Base-by-base conservation (phyloP, 2,113 vertebrate species). In the Pterocles orientalis region DNA sequence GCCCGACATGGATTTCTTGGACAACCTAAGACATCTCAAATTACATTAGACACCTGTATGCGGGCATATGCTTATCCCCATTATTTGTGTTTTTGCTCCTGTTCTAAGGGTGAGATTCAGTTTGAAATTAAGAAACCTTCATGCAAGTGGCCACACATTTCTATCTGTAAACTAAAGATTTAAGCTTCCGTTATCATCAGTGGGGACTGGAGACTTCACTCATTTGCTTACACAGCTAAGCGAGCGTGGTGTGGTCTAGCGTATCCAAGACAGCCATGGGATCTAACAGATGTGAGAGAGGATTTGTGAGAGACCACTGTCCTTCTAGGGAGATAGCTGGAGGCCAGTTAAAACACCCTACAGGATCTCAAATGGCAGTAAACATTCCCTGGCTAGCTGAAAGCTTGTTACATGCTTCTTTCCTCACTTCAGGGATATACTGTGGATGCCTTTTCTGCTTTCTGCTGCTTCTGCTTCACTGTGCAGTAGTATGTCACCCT, bases 121-220 rank as follows among this genome's bases (percentile, higher is more conserved):
- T 82, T 9, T 72, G 70, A 88, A 34, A 34, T 72, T 82, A 72
- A 60, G 82, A 88, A 64, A 25, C 19, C 34, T 71, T 72, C 19
- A 18, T 3, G 8, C 33, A 68, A 21, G 2, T 58, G 17, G 19
- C 43, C 24, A 17, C 60, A 14, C 36, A 4, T 41, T 50, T 50
- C 7, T 64, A 50, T 36, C 28, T 45, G 8, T 81, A n/a, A 79
- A 82, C 23, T 70, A 36, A 61, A 47, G 2, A 4, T 68, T 90
- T 89, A 31, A 2, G 0, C 20, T 80, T 65, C 19, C 17, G 1
- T 78, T 62, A n/a, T 39, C 0, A 1, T 58, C n/a, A 29, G 7
- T 0, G 1, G 25, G 10, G 31, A 24, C 66, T 34, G 39, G 45
- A 28, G 33, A 25, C 29, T 86, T 54, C 21, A 50, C 36, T 71